Base-by-base conservation (phyloP, 2,797 vertebrate species). In the Uromys caudimaculatus region DNA sequence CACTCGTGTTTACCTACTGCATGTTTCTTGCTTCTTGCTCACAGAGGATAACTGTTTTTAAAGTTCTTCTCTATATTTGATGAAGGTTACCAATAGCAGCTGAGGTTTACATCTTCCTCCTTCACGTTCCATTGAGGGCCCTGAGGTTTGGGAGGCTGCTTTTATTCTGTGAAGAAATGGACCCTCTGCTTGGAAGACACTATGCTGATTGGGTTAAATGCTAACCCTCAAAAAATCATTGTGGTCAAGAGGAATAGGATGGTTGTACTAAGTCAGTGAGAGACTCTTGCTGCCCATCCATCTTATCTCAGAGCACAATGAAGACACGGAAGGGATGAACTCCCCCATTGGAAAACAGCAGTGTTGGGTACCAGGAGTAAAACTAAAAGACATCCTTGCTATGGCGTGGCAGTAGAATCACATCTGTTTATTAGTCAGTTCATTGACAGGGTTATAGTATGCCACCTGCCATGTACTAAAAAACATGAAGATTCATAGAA, bases 91-190 rank as follows among this genome's bases (percentile, higher is more conserved):
- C 19, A 77, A 67, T 12, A 78, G 21, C 47, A 38, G 89, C 60
- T 67, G 60, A 95, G 38, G 23, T 64, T 77, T 73, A 12, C 9
- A 19, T 24, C 10, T 85, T 77, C 64, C 32, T 67, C 73, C 35
- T 69, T 75, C 24, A n/a, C 10, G 38, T 35, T 71, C 4, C 13
- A 3, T 27, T 27, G 5, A 14, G n/a, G 8, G 3, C 11, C 2
- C 14, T 0, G 1, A 7, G 6, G 32, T 2, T 14, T 0, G 1
- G 0, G 23, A 29, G 17, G 8, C 17, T 83, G 4, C 54, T 35
- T 94, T 95, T 44, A 78, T 62, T 60, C 54, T 87, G 83, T 94
- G 14, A 56, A 78, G 35, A 76, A 81, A 54, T 9, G 47, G 19
- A 13, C 79, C 32, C 32, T 60, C 35, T 69, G 11, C 24, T 91